Base-by-base conservation (phyloP, 2,888 invertebrate species). In the Geophilus truncorum region DNA sequence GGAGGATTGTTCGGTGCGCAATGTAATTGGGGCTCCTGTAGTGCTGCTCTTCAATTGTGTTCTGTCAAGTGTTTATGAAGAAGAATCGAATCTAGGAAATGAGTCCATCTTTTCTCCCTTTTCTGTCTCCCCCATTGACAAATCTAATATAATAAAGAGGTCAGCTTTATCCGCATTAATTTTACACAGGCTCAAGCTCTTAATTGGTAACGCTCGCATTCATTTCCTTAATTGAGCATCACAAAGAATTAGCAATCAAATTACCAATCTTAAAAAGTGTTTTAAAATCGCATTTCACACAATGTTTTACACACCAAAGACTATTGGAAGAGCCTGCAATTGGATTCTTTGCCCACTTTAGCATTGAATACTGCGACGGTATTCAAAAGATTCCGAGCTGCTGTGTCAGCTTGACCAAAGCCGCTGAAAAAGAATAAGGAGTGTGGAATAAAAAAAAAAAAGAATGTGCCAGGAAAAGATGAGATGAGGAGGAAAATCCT, bases 81-180 rank as follows among this genome's bases (percentile, higher is more conserved):
- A 62, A 62, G 23, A 23, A 62, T 62, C 21, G 57, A 62, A 62
- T 23, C 23, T 7, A 21, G 21, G 57, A 62, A 57, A 62, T 23
- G 57, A 23, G 23, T 40, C n/a, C 40, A n/a, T 40, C 40, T 40
- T 40, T 40, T 15, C 4, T 10, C 40, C 40, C 40, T 12, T 36
- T 36, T n/a, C n/a, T n/a, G n/a, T n/a, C n/a, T n/a, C n/a, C 10
- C 15, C 40, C 40, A 62, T 21, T 62, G 57, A 62, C 57, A 62
- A 62, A 62, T 62, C 10, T 7, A 62, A 62, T 62, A n/a, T n/a
- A n/a, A n/a, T n/a, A n/a, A 18, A 62, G 10, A 18, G 21, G 21
- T 23, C 57, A 62, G 21, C 57, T 62, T 62, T 62, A 62, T 62
- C n/a, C n/a, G 23, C 57, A 62, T 62, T 62, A 62, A 62, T 62